Evolutionary conservation across 2,797 vertebrate species (phyloP).

Genomic region (Falco novaeseelandiae): DNA sequence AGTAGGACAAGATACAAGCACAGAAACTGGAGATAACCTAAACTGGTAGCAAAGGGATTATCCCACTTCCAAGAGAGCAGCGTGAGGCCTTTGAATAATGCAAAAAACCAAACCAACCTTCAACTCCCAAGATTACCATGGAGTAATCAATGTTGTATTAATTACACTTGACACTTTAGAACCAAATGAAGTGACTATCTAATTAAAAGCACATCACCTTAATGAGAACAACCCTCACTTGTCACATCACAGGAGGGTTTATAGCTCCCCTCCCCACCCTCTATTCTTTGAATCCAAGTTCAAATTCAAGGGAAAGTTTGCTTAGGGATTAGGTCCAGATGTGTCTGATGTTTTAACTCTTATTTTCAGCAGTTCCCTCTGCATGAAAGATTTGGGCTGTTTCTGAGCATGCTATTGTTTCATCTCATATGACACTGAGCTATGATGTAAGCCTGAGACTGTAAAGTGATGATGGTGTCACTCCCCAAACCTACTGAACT

Average conservation of each 20-base stretch:
- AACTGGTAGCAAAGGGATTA: background rate
- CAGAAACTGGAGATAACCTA: background rate
- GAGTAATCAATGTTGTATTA: background rate
- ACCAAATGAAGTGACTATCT: background rate
- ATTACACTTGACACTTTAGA: conserved; percentile 17
- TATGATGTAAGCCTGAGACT: background rate
- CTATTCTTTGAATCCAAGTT: conserved; percentile 20
- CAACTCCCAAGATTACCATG: background rate
- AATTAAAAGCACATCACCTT: conserved; percentile 58
- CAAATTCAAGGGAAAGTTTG: conserved; percentile 34
- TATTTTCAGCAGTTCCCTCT: background rate
- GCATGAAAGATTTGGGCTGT: background rate
- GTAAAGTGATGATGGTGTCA: background rate
- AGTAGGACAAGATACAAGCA: background rate
- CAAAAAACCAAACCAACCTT: background rate
- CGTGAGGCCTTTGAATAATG: background rate
- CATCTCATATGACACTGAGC: background rate
- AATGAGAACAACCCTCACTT: conserved; percentile 29
- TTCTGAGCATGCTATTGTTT: background rate
- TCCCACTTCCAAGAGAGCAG: background rate
- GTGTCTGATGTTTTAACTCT: background rate
- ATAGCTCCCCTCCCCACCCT: background rate
- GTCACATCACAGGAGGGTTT: conserved; percentile 22
- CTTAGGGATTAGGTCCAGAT: conserved; percentile 30
- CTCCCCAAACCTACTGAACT: background rate